Percentiles rank a stretch among this genome's conserved stretches.
phyloP scores from a whole-genome alignment of 1,140 invertebrate genomes.

The Nixonia krombeini region DNA sequence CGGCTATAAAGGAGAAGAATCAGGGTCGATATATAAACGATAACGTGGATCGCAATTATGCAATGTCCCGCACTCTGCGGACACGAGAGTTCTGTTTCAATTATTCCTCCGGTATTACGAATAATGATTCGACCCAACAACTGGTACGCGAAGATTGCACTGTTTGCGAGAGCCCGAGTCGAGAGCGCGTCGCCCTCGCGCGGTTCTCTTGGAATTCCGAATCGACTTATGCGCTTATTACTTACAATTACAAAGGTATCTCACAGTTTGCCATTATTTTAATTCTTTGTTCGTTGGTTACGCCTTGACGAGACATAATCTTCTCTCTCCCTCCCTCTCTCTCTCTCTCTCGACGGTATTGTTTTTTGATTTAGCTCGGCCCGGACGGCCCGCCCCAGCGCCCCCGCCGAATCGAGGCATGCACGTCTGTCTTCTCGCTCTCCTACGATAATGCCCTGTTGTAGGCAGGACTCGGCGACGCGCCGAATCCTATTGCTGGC shows the following conservation, averaged over 20 bases:
- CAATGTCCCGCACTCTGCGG: conserved; percentile 59
- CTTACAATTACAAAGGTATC: conserved; percentile 48
- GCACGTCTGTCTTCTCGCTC: conserved; percentile 13
- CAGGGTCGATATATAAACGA: conserved; percentile 66
- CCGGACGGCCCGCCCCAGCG: conserved; percentile 25
- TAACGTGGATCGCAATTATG: conserved; percentile 71
- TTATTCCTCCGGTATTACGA: too few species aligned
- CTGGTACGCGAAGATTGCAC: conserved; percentile 69
- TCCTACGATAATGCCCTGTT: conserved; percentile 68
- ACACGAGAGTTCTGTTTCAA: too few species aligned
- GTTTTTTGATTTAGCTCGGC: conserved; percentile 66
- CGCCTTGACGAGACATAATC: conserved; percentile 39
- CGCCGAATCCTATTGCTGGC: conserved; percentile 70
- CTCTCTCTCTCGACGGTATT: conserved; percentile 3
- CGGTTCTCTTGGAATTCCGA: conserved; percentile 59
- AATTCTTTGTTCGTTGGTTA: conserved; percentile 54
- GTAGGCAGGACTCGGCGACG: conserved; percentile 66
- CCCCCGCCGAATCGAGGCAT: too few species aligned
- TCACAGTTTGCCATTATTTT: conserved; percentile 44
- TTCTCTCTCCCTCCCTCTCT: conserved; percentile 2
- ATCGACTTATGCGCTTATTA: conserved; percentile 43
- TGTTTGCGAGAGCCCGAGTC: conserved; percentile 58
- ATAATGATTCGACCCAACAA: conserved; percentile 68
- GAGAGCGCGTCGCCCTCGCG: too few species aligned
- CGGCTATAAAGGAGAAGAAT: conserved; percentile 61